Percentiles rank a stretch among this genome's conserved stretches.
Conservation (phyloP, 2,113 vertebrate genomes). For the Pomatostomus ruficeps region DNA sequence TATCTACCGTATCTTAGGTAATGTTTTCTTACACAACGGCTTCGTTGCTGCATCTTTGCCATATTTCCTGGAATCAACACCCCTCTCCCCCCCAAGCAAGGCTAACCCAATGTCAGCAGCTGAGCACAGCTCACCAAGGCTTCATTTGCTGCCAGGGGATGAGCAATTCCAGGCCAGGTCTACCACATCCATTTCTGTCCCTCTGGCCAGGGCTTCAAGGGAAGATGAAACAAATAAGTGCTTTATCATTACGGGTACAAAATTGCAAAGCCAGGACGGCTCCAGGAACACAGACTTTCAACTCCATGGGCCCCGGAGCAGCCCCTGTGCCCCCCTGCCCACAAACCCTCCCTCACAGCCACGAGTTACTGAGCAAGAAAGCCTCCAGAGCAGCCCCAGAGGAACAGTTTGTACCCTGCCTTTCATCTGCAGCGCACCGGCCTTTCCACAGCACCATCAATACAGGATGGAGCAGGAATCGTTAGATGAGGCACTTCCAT, state of each 20-base stretch:
- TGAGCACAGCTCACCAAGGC: not conserved
- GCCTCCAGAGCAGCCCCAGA: not conserved
- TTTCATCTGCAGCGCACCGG: conserved; percentile 8
- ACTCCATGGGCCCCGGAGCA: rapidly evolving
- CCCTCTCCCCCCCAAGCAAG: not conserved
- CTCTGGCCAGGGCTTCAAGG: not conserved
- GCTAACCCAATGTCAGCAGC: not conserved
- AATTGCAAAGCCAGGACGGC: not conserved
- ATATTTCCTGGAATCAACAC: not conserved
- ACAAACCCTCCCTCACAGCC: not conserved
- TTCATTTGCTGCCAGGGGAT: not conserved
- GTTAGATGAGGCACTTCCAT: conserved; percentile 40
- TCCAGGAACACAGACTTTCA: not conserved
- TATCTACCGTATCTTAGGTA: not conserved
- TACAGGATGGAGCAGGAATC: conserved; percentile 33
- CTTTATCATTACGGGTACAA: not conserved
- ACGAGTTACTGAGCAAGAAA: not conserved
- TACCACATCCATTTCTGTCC: not conserved
- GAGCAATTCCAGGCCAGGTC: not conserved
- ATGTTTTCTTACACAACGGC: not conserved
- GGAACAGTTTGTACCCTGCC: not conserved
- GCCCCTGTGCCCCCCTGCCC: not conserved
- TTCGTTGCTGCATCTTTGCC: not conserved
- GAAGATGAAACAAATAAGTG: not conserved
- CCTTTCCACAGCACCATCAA: conserved; percentile 30